A percentile compares a stretch with the other conserved stretches of the same genome.
Conservation (phyloP, 1,140 invertebrate species). For the Gonatopus flavifemur region DNA sequence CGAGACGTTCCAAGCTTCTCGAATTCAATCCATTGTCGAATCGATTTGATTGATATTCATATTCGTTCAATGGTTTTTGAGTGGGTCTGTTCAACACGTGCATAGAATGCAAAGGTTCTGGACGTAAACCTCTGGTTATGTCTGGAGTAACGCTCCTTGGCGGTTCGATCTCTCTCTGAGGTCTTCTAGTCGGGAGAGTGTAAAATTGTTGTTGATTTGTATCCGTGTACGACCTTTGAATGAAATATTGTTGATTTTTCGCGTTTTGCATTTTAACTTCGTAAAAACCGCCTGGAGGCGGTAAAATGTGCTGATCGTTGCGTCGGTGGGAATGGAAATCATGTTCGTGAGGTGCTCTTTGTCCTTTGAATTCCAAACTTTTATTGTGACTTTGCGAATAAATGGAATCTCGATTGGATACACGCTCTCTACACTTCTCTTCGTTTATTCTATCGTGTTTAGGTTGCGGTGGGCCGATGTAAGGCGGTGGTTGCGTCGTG, state of each 20-base stretch:
- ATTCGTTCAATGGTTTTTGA: slow-evolving; percentile 23
- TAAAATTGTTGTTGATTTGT: slow-evolving; percentile 42
- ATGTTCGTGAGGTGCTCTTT: background rate
- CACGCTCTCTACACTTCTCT: slow-evolving; percentile 29
- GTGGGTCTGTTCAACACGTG: slow-evolving; percentile 44
- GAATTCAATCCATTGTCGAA: slow-evolving; percentile 4
- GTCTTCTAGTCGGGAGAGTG: slow-evolving; percentile 46
- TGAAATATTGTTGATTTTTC: slow-evolving; percentile 33
- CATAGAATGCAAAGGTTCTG: slow-evolving; percentile 40
- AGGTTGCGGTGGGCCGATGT: slow-evolving; percentile 33
- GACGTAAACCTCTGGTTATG: slow-evolving; percentile 57
- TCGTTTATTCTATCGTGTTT: slow-evolving; percentile 29
- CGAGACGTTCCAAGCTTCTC: slow-evolving; percentile 10
- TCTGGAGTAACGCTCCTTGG: slow-evolving; percentile 63
- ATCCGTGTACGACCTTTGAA: slow-evolving; percentile 20
- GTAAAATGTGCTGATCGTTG: slow-evolving; percentile 17
- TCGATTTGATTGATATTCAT: slow-evolving; percentile 2
- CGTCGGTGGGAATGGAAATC: background rate
- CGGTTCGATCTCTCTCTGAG: slow-evolving; percentile 47
- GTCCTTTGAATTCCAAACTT: too few species aligned
- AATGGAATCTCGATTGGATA: too few species aligned
- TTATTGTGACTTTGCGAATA: background rate
- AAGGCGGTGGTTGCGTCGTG: slow-evolving; percentile 39
- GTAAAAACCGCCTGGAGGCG: slow-evolving; percentile 21
- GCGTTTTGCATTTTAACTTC: slow-evolving; percentile 28